Evolutionary conservation across 2,888 invertebrate species (phyloP).

Genomic region (Metellina segmentata): DNA sequence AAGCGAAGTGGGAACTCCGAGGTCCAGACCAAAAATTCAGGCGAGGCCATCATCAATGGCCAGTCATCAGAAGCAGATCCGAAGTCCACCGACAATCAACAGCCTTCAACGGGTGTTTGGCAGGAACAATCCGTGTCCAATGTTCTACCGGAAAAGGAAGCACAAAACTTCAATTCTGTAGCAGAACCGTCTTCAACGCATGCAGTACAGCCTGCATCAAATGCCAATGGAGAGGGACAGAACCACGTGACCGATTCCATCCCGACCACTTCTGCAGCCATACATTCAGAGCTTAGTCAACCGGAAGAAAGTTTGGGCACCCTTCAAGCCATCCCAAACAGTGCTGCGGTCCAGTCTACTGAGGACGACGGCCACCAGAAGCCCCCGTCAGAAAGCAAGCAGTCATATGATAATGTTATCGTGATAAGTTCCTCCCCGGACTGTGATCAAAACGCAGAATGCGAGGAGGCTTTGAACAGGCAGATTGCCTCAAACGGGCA

Average conservation of each 20-base stretch:
- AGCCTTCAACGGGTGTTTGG: slow-evolving; percentile 5
- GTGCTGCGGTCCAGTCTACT: neutral
- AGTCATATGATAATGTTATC: neutral
- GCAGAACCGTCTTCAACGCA: slow-evolving; percentile 14
- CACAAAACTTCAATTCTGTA: neutral
- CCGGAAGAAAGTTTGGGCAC: neutral
- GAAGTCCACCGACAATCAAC: slow-evolving; percentile 53
- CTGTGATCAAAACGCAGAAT: slow-evolving; percentile 20
- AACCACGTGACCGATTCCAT: neutral
- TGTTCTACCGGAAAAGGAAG: neutral
- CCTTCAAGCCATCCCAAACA: neutral
- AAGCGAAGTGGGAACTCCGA: slow-evolving; percentile 19
- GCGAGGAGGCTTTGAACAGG: slow-evolving; percentile 19
- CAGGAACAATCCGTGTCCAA: neutral
- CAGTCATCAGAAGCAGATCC: neutral
- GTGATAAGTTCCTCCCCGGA: slow-evolving; percentile 22
- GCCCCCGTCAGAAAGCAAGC: neutral
- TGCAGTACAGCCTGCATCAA: neutral
- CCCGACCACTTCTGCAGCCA: neutral
- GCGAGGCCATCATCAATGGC: neutral
- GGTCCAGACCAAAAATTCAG: neutral
- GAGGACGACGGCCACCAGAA: neutral
- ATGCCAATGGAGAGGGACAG: neutral
- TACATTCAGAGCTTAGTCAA: slow-evolving; percentile 26
- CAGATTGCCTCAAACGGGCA: neutral